These are phyloP conservation scores for Belonocnema kinseyi DNA, from an alignment of 1,140 invertebrate genomes.

Conservation along the genomic window DNA sequence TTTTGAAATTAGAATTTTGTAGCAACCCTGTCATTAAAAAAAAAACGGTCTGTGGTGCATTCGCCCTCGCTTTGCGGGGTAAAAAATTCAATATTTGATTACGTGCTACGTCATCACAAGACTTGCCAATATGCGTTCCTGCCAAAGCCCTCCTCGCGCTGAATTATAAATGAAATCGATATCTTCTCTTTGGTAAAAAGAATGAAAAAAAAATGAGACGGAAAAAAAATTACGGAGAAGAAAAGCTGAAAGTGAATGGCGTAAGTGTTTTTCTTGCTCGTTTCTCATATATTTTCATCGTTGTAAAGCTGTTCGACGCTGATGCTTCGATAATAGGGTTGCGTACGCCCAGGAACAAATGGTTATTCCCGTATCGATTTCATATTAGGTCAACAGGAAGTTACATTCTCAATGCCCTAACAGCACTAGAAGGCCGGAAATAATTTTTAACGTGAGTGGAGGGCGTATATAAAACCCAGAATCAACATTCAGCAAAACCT, in stretches of 20 bases:
- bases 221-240: not conserved
- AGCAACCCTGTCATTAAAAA: not conserved
- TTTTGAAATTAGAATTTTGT: too few relatives aligned
- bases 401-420: slow-evolving; percentile 1
- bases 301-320: slow-evolving; percentile 8
- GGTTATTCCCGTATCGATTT: slow-evolving; percentile 27
- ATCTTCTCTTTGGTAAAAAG: slow-evolving; percentile 12
- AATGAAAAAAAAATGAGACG: not conserved
- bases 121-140: slow-evolving; percentile 1
- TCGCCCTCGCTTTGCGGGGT: not conserved
- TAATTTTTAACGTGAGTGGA: slow-evolving; percentile 12
- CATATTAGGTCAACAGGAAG: slow-evolving; percentile 30
- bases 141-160: not conserved
- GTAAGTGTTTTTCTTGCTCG: slow-evolving; percentile 22
- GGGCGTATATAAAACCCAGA: not conserved
- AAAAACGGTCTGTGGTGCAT: not conserved
- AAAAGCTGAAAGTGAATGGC: slow-evolving; percentile 18
- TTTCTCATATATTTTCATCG: slow-evolving; percentile 18
- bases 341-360: slow-evolving; percentile 21
- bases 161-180: slow-evolving; percentile 28
- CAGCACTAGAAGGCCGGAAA: slow-evolving; percentile 25
- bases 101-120: not conserved
- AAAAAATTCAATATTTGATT: slow-evolving; percentile 27
- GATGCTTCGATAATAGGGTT: slow-evolving; percentile 30
- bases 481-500: too few relatives aligned